Evolutionary conservation across 2,113 vertebrate species (phyloP).

Genomic region (Thamnaconus septentrionalis): DNA sequence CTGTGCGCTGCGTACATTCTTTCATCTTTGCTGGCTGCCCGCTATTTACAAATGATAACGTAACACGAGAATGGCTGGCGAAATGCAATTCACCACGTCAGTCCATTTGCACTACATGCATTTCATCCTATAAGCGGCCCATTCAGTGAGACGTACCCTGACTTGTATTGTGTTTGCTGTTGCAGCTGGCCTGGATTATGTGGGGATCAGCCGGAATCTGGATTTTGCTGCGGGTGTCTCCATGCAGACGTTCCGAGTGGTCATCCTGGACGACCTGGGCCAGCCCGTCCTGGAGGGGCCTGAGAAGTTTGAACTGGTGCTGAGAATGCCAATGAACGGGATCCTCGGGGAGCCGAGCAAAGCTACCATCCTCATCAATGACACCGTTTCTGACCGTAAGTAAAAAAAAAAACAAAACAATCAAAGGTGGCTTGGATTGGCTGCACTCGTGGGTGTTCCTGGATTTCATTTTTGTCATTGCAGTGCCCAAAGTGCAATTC

Average conservation of each 20-base stretch:
- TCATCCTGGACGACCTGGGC: conserved; percentile 91
- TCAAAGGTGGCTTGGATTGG: neutral
- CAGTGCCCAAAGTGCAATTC: conserved; percentile 94
- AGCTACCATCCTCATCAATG: conserved; percentile 84
- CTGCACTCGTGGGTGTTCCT: conserved; percentile 1
- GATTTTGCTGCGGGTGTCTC: conserved; percentile 90
- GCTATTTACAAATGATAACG: conserved; percentile 31
- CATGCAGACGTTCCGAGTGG: conserved; percentile 85
- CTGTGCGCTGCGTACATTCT: conserved; percentile 1
- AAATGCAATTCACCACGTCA: conserved; percentile 8
- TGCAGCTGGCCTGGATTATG: conserved; percentile 91
- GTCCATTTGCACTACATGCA: conserved; percentile 15
- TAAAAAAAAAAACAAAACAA: conserved; percentile 11
- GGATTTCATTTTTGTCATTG: conserved; percentile 20
- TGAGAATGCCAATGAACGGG: conserved; percentile 89
- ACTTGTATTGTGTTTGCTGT: conserved; percentile 38
- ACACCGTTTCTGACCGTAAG: conserved; percentile 91
- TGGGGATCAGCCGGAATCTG: conserved; percentile 90
- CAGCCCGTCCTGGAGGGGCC: conserved; percentile 88
- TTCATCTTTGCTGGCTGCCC: conserved; percentile 29
- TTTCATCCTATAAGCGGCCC: conserved; percentile 7
- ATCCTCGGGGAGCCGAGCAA: conserved; percentile 87
- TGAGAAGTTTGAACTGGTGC: conserved; percentile 88
- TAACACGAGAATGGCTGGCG: conserved; percentile 19
- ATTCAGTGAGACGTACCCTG: conserved; percentile 23